Evolutionary conservation across 2,797 vertebrate species (phyloP).

Genomic region (Tolypeutes matacus): DNA sequence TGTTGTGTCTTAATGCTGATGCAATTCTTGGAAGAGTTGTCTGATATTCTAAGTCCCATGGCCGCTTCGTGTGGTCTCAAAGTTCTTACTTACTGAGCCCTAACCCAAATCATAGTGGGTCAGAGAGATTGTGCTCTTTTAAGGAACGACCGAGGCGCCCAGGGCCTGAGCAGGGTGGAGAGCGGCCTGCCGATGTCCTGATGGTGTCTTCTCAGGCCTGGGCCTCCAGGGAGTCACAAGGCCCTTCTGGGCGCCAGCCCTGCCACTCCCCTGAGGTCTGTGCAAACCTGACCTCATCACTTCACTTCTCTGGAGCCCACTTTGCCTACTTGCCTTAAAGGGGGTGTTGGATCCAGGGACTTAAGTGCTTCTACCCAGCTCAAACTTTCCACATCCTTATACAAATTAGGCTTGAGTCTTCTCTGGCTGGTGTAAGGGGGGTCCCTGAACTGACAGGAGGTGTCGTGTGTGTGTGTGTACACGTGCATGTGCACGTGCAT

Average conservation of each 20-base stretch:
- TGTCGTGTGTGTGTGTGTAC: neutral
- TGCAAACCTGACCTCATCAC: neutral
- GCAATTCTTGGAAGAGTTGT: neutral
- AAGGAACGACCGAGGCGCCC: neutral
- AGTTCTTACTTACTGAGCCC: neutral
- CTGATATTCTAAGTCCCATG: neutral
- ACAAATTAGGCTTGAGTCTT: neutral
- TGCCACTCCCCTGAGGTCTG: neutral
- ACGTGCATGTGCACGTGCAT: too few relatives aligned
- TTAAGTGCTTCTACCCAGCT: neutral
- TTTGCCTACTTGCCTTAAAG: neutral
- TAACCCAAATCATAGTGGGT: neutral
- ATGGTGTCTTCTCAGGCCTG: neutral
- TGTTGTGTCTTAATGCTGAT: neutral
- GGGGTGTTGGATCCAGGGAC: neutral
- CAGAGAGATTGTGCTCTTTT: neutral
- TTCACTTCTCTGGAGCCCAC: neutral
- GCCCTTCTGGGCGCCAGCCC: too few relatives aligned
- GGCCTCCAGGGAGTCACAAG: too few relatives aligned
- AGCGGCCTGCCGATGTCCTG: neutral
- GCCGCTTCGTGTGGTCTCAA: neutral
- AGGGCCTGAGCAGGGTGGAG: fast-evolving
- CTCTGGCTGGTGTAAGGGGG: neutral
- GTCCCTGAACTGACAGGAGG: too few relatives aligned
- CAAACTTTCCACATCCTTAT: neutral